Conservation (phyloP, 2,797 vertebrate genomes). For the Anguilla megastoma region DNA sequence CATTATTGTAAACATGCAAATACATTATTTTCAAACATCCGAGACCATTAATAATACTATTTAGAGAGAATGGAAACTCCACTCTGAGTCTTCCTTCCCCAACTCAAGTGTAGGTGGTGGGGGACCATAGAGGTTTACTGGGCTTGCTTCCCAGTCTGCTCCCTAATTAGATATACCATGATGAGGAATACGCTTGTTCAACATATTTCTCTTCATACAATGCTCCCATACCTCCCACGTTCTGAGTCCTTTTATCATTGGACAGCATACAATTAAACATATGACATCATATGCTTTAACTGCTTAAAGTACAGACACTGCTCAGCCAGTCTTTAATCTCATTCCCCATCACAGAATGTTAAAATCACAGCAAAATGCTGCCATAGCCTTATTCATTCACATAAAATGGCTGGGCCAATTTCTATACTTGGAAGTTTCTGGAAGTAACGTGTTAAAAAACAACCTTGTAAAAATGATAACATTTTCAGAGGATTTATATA, state of each 20-base stretch:
- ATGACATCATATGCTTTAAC: slow-evolving; percentile 77
- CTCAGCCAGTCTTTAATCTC: slow-evolving; percentile 28
- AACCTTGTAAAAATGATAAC: slow-evolving; percentile 11
- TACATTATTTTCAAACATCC: neutral
- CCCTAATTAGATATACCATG: slow-evolving; percentile 69
- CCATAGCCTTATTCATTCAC: neutral
- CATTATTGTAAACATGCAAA: neutral
- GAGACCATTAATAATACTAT: neutral
- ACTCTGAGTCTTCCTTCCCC: slow-evolving; percentile 56
- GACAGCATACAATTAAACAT: slow-evolving; percentile 51
- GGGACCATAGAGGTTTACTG: slow-evolving; percentile 77
- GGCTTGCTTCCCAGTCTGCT: slow-evolving; percentile 72
- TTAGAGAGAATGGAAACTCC: neutral
- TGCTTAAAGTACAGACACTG: slow-evolving; percentile 54
- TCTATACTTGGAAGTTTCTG: neutral
- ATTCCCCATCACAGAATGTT: neutral
- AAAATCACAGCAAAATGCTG: slow-evolving; percentile 13
- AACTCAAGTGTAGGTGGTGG: slow-evolving; percentile 73
- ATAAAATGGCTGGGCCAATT: neutral
- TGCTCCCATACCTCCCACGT: slow-evolving; percentile 76
- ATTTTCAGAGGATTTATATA: neutral
- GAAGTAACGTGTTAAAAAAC: neutral
- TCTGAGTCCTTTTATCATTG: slow-evolving; percentile 57
- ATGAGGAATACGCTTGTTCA: slow-evolving; percentile 75
- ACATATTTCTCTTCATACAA: slow-evolving; percentile 71